phyloP scores from a whole-genome alignment of 1,140 invertebrate genomes.

The Drosophila rufa region DNA sequence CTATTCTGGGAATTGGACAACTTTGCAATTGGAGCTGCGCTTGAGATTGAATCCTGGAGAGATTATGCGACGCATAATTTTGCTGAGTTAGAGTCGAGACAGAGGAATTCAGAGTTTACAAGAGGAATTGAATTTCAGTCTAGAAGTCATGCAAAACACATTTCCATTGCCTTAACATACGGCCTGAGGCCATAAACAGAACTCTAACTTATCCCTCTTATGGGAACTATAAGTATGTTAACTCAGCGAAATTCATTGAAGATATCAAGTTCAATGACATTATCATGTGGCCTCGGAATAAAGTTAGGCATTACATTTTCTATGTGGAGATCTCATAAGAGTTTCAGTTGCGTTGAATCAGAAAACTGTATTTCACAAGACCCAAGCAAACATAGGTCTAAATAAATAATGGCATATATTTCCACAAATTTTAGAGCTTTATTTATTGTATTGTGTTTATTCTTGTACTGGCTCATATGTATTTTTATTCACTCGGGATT shows the following conservation, averaged over 20 bases:
- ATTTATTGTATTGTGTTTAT: background rate
- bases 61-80: background rate
- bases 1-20: background rate
- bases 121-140: constrained; percentile 15
- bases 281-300: background rate
- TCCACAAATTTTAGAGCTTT: background rate
- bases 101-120: background rate
- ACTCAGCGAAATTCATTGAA: background rate
- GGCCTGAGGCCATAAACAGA: background rate
- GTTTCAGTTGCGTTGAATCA: background rate
- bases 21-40: too few relatives aligned
- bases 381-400: background rate
- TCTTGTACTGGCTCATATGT: background rate
- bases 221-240: background rate
- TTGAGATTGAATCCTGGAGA: background rate
- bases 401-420: background rate
- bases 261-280: constrained; percentile 18
- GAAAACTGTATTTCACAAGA: background rate
- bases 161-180: constrained; percentile 2
- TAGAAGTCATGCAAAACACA: background rate
- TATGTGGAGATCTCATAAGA: constrained; percentile 7
- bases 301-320: background rate
- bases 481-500: background rate
- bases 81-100: background rate
- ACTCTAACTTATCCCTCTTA: background rate